phyloP scores from a whole-genome alignment of 2,797 vertebrate genomes.

The Centroberyx gerrardi region DNA sequence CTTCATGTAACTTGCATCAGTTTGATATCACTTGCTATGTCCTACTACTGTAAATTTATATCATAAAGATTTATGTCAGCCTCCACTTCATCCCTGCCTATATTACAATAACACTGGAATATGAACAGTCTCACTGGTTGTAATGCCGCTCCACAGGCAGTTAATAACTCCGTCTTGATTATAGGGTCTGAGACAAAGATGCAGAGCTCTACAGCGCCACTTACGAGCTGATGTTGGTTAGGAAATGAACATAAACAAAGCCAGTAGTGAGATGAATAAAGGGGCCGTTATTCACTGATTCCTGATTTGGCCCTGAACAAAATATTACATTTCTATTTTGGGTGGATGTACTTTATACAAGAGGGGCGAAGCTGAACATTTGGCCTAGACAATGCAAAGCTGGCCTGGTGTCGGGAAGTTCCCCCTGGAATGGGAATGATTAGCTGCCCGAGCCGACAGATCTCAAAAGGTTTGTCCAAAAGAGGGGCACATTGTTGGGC shows the following conservation, averaged over 20 bases:
- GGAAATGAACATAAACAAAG: constrained; percentile 50
- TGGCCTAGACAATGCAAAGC: constrained; percentile 58
- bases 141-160: background rate
- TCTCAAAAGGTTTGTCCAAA: constrained; percentile 70
- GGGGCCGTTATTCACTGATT: constrained; percentile 46
- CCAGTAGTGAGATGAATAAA: constrained; percentile 24
- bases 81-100: too few relatives aligned
- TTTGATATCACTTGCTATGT: too few relatives aligned
- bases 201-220: background rate
- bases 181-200: background rate
- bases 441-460: constrained; percentile 54
- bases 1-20: too few relatives aligned
- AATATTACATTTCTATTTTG: constrained; percentile 31
- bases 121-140: background rate
- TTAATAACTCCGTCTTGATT: constrained; percentile 11
- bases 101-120: background rate
- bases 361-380: constrained; percentile 44
- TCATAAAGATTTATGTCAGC: too few relatives aligned
- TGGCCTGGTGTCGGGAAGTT: constrained; percentile 49
- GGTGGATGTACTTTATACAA: constrained; percentile 35
- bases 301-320: constrained; percentile 53
- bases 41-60: too few relatives aligned
- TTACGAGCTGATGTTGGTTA: constrained; percentile 14
- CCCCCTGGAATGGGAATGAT: constrained; percentile 58
- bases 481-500: constrained; percentile 50